phyloP scores from a whole-genome alignment of 2,888 invertebrate genomes.

The Orthosia cruda region DNA sequence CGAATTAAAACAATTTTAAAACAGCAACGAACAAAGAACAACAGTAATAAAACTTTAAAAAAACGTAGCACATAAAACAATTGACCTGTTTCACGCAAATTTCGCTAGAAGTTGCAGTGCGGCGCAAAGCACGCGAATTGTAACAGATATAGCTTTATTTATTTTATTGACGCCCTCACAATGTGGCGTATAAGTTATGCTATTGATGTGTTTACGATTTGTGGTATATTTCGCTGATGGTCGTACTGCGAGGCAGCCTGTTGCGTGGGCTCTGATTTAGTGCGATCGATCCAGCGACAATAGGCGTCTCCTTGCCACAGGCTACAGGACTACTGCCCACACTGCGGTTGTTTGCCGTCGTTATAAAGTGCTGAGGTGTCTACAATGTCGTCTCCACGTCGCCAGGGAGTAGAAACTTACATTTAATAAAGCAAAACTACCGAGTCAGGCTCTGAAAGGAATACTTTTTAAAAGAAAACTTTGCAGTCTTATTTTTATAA shows the following conservation, averaged over 20 bases:
- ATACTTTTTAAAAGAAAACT: slow-evolving; percentile 51
- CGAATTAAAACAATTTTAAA: slow-evolving; percentile 25
- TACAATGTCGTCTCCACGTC: slow-evolving; percentile 51
- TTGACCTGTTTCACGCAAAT: slow-evolving; percentile 57
- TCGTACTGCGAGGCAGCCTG: slow-evolving; percentile 72
- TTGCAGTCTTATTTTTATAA: slow-evolving; percentile 39
- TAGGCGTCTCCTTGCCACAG: slow-evolving; percentile 65
- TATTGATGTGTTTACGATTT: slow-evolving; percentile 78
- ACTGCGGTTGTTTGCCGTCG: slow-evolving; percentile 46
- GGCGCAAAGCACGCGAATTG: slow-evolving; percentile 58
- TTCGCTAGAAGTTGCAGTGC: slow-evolving; percentile 42
- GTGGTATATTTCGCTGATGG: slow-evolving; percentile 69
- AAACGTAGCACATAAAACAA: slow-evolving; percentile 37
- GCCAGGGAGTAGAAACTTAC: slow-evolving; percentile 19
- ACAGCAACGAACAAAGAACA: slow-evolving; percentile 39
- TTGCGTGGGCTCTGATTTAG: slow-evolving; percentile 88
- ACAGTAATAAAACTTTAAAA: slow-evolving; percentile 46
- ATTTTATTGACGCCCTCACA: slow-evolving; percentile 84
- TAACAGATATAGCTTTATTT: slow-evolving; percentile 73
- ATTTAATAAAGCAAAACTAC: slow-evolving; percentile 52
- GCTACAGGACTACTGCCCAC: slow-evolving; percentile 65
- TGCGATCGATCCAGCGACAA: slow-evolving; percentile 71
- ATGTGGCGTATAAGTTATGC: slow-evolving; percentile 74
- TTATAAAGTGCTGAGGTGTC: slow-evolving; percentile 62
- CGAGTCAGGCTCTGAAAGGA: slow-evolving; percentile 25